Percentiles rank a stretch among this genome's conserved stretches.
phyloP scores from a whole-genome alignment of 2,888 invertebrate genomes.

The Pseudococcus longispinus region DNA sequence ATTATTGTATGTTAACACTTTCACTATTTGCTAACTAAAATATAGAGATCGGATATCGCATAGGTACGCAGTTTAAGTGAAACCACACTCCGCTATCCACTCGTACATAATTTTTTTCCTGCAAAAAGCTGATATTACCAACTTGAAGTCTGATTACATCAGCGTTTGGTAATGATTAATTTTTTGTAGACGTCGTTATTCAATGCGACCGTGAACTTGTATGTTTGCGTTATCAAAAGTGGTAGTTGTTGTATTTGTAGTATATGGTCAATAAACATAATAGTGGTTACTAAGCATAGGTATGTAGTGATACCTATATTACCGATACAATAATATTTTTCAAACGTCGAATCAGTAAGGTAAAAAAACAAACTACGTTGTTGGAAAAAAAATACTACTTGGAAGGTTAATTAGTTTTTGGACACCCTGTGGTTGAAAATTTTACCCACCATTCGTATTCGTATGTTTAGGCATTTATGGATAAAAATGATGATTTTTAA shows the following conservation, averaged over 20 bases:
- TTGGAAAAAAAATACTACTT: not conserved
- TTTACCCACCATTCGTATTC: not conserved
- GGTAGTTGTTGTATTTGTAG: not conserved
- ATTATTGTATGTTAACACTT: not conserved
- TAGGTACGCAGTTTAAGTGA: not conserved
- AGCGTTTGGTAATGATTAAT: slow-evolving; percentile 34
- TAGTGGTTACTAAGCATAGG: not conserved
- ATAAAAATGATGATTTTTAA: not conserved
- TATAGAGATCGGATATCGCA: not conserved
- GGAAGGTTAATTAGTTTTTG: not conserved
- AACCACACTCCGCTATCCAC: not conserved
- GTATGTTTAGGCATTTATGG: not conserved
- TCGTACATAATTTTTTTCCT: not conserved
- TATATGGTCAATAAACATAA: slow-evolving; percentile 28
- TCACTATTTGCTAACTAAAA: not conserved
- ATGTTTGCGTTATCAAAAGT: slow-evolving; percentile 23
- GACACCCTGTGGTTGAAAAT: not conserved
- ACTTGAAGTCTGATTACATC: slow-evolving; percentile 5
- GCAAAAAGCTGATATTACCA: not conserved
- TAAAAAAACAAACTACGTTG: not conserved
- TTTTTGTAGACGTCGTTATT: slow-evolving; percentile 45
- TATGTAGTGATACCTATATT: not conserved
- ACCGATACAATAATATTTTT: not conserved
- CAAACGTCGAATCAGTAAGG: not conserved
- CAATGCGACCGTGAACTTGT: slow-evolving; percentile 34